Percentiles rank a stretch among this genome's conserved stretches.
Evolutionary conservation across 2,888 invertebrate genomes (phyloP).

Genomic region (Acholoe squamosa): DNA sequence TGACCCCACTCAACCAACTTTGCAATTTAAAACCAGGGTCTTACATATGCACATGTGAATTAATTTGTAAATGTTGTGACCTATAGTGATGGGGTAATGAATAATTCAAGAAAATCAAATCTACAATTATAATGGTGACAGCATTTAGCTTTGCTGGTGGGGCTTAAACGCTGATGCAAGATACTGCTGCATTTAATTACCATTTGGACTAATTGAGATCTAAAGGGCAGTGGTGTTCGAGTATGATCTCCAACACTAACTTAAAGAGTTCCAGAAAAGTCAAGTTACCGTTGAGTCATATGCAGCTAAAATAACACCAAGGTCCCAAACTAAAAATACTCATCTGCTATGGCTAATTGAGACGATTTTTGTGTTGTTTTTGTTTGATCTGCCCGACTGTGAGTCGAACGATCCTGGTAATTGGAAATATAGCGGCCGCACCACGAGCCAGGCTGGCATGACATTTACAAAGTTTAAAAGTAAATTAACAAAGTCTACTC

Average conservation of each 20-base stretch:
- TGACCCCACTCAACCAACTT: not conserved
- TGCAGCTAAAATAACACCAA: constrained; percentile 51
- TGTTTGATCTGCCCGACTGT: constrained; percentile 13
- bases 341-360: not conserved
- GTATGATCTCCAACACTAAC: constrained; percentile 4
- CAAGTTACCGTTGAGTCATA: constrained; percentile 46
- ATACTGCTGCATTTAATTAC: constrained; percentile 44
- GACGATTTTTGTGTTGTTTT: constrained; percentile 34
- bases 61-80: constrained; percentile 25
- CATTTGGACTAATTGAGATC: constrained; percentile 18
- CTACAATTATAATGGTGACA: not conserved
- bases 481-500: constrained; percentile 61
- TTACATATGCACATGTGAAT: not conserved
- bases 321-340: constrained; percentile 56
- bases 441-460: constrained; percentile 19
- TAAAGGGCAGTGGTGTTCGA: constrained; percentile 8
- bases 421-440: constrained; percentile 29
- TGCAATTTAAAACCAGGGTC: not conserved
- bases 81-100: not conserved
- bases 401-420: constrained; percentile 21
- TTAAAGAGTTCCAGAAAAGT: constrained; percentile 8
- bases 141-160: not conserved
- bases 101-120: not conserved
- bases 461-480: constrained; percentile 61
- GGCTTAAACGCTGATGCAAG: constrained; percentile 19